These are phyloP conservation scores for Hozukius guyotensis DNA, from an alignment of 2,797 vertebrate genomes.

Conservation along the genomic window DNA sequence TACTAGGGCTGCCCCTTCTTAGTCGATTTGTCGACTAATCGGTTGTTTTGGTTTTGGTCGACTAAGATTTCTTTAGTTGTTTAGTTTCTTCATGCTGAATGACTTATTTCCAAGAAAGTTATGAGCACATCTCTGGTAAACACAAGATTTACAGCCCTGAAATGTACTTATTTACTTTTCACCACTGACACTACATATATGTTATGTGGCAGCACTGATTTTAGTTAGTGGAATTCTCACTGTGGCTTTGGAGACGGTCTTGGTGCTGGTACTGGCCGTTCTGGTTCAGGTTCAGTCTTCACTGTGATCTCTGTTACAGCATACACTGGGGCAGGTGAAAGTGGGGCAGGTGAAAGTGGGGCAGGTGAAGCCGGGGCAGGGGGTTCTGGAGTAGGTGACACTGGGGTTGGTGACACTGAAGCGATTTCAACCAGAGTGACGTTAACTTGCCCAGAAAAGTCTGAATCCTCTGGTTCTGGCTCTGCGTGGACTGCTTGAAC, in stretches of 20 bases:
- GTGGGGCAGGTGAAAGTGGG: background rate
- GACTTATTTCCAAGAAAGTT: too few species aligned
- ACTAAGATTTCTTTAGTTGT: too few species aligned
- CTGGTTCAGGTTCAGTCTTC: slow-evolving; percentile 6
- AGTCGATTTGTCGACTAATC: too few species aligned
- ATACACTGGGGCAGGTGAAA: background rate
- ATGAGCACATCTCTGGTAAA: too few species aligned
- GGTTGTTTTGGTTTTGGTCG: too few species aligned
- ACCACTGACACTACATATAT: background rate
- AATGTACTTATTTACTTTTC: background rate
- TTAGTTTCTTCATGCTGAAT: too few species aligned
- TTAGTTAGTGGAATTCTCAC: slow-evolving; percentile 45
- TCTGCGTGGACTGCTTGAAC: background rate
- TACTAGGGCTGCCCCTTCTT: background rate
- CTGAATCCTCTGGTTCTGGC: slow-evolving; percentile 1
- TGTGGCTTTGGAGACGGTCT: slow-evolving; percentile 33
- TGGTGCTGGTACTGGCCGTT: background rate
- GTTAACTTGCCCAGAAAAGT: background rate
- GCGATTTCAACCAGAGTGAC: slow-evolving; percentile 10
- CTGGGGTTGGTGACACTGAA: background rate
- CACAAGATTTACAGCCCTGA: too few species aligned
- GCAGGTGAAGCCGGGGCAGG: background rate
- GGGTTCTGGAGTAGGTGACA: background rate
- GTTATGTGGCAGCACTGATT: background rate
- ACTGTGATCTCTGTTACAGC: background rate